A percentile compares a stretch with the other conserved stretches of the same genome.
Conservation (phyloP, 1,140 invertebrate genomes). For the Drosophila albomicans region DNA sequence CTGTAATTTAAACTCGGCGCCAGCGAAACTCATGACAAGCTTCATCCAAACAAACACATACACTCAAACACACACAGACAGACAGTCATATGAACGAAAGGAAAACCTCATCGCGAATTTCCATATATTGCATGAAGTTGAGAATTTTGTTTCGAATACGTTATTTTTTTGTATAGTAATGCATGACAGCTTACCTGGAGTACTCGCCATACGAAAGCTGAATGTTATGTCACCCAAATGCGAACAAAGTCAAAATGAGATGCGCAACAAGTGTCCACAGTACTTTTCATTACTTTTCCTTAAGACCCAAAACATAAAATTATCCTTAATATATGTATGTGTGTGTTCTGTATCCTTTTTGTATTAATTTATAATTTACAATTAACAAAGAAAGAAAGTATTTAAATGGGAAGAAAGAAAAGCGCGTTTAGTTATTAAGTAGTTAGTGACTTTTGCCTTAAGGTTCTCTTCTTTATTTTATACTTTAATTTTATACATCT, state of each 20-base stretch:
- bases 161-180: conserved; percentile 19
- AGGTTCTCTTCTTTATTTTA: conserved; percentile 45
- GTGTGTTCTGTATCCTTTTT: conserved; percentile 8
- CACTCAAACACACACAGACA: background rate
- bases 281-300: conserved; percentile 47
- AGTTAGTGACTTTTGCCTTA: conserved; percentile 39
- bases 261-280: conserved; percentile 51
- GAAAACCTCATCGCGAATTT: conserved; percentile 15
- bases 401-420: conserved; percentile 13
- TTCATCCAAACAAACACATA: conserved; percentile 32
- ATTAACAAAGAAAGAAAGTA: conserved; percentile 22
- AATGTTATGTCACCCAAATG: conserved; percentile 41
- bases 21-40: conserved; percentile 38
- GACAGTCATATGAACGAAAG: conserved; percentile 6
- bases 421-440: conserved; percentile 38
- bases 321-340: conserved; percentile 27
- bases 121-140: conserved; percentile 34
- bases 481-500: conserved; percentile 16
- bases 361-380: conserved; percentile 23
- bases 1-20: background rate
- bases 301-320: conserved; percentile 39
- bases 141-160: conserved; percentile 44
- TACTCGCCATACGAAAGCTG: conserved; percentile 26
- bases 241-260: conserved; percentile 18
- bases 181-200: conserved; percentile 13